Base-by-base conservation (phyloP, 2,888 invertebrate species). In the Pristionchus entomophagus region DNA sequence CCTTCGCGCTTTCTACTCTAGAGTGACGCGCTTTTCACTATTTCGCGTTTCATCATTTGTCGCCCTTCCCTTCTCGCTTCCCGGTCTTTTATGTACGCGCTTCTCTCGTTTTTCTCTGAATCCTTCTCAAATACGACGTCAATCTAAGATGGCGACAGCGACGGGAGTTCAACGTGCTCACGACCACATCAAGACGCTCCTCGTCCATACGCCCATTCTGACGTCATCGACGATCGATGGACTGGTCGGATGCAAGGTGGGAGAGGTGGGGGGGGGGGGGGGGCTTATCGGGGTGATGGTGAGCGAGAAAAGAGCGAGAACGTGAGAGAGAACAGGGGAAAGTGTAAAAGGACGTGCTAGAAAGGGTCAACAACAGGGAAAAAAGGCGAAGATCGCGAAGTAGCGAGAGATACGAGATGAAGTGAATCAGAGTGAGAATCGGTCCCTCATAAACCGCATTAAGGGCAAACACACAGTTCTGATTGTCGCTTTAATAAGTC, bases 171-270 rank as follows among this genome's bases (percentile, higher is more conserved):
- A 56, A 2, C 19, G 12, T 17, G 81, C 81, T 10, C 29, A 45
- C 35, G 56, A 53, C 0, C 38, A 49, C 81, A 53, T 81, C 56
- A 29, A n/a, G 35, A 38, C 4, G 12, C 17, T 17, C 17, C 53
- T 83, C 29, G 2, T 14, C 3, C 41, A 22, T 26, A 83, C 83
- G n/a, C 83, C 83, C 29, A 65, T 83, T 83, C 41, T 62, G 62
- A 83, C 62, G 29, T 83, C 83, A 49, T 83, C 83, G 32, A 45
- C 62, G 22, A 51, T 83, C n/a, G 49, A 83, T 65, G 65, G n/a
- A 45, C 41, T 83, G 41, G 83, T 83, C 65, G 83, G 83, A 14
- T 83, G 83, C 83, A 65, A 83, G 62, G 65, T 83, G 29, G 26
- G n/a, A n/a, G n/a, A n/a, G 80, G 49, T 17, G 0, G 26, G 14